These are phyloP conservation scores for Nephrotoma guestfalica DNA, from an alignment of 2,888 invertebrate species.

Conservation along the genomic window DNA sequence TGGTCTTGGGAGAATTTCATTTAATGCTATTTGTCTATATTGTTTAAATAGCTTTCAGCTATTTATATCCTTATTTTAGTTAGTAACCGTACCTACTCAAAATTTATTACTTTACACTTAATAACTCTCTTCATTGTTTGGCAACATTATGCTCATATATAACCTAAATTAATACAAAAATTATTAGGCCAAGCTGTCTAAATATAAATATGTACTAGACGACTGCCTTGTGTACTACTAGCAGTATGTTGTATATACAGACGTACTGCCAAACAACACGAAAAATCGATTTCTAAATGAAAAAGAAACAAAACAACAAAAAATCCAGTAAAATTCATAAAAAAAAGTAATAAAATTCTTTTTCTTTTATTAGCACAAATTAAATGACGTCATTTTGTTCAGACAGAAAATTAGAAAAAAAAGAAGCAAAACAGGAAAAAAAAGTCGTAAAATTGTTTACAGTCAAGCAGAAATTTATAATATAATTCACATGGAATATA, in stretches of 20 bases:
- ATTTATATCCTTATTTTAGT: not conserved
- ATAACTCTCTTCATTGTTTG: not conserved
- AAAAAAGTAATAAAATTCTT: not conserved
- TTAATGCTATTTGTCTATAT: not conserved
- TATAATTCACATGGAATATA: constrained; percentile 1
- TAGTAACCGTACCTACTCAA: not conserved
- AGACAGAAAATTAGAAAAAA: constrained; percentile 3
- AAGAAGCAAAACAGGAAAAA: not conserved
- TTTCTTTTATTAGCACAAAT: constrained; percentile 2
- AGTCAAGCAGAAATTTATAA: constrained; percentile 2
- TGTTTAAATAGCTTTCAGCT: not conserved
- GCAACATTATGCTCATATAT: not conserved
- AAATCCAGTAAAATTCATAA: not conserved
- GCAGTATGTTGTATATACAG: not conserved
- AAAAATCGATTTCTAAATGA: not conserved
- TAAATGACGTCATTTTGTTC: constrained; percentile 1
- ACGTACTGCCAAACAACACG: not conserved
- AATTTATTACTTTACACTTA: not conserved
- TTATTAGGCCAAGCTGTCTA: not conserved
- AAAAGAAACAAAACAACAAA: not conserved
- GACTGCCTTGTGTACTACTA: not conserved
- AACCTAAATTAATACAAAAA: not conserved
- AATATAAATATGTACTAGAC: not conserved
- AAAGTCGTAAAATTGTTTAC: constrained; percentile 3
- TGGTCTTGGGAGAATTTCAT: not conserved